Percentiles rank a stretch among this genome's conserved stretches.
phyloP scores from a whole-genome alignment of 2,113 vertebrate genomes.

The Vimba vimba region DNA sequence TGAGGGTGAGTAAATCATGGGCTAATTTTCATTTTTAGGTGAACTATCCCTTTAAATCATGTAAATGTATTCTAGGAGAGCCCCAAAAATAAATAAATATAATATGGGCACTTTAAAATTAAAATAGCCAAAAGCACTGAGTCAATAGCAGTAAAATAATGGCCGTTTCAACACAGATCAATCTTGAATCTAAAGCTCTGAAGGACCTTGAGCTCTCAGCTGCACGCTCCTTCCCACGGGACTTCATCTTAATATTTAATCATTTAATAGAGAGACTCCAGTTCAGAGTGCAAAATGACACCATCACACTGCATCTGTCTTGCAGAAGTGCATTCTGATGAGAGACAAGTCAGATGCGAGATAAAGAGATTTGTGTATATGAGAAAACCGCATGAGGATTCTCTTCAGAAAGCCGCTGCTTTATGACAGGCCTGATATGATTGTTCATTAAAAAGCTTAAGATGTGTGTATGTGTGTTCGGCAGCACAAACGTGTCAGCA shows the following conservation, averaged over 20 bases:
- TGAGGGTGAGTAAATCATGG: too few relatives aligned
- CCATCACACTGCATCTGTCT: conserved; percentile 5
- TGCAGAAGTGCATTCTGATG: conserved; percentile 1
- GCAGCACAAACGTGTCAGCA: conserved; percentile 22
- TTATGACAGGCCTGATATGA: background rate
- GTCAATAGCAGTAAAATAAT: background rate
- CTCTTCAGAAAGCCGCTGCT: background rate
- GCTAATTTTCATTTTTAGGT: too few relatives aligned
- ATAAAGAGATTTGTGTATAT: background rate
- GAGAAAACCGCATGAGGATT: background rate
- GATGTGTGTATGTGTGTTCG: background rate
- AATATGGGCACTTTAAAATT: too few relatives aligned
- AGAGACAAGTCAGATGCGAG: background rate
- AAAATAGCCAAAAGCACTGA: background rate
- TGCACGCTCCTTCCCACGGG: background rate
- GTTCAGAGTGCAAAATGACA: background rate
- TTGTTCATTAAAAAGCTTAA: conserved; percentile 7
- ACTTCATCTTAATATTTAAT: conserved; percentile 39
- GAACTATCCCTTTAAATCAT: too few relatives aligned
- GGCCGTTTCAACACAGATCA: background rate
- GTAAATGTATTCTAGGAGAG: too few relatives aligned
- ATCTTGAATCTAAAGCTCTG: background rate
- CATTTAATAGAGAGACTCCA: conserved; percentile 20
- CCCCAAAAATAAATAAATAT: too few relatives aligned
- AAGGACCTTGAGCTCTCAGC: background rate